These are phyloP conservation scores for Orthosia cruda DNA, from an alignment of 2,888 invertebrate genomes.

Conservation along the genomic window DNA sequence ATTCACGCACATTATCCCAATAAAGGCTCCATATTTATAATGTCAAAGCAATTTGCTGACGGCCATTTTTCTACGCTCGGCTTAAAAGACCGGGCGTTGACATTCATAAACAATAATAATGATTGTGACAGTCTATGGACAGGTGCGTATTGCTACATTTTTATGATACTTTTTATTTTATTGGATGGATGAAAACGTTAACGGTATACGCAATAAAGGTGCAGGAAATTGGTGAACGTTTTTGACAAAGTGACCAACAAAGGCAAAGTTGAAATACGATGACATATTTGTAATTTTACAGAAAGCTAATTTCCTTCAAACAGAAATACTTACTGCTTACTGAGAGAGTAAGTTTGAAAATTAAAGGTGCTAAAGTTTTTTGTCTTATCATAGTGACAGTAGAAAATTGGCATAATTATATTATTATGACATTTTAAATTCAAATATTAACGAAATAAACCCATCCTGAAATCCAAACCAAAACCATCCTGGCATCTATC, in stretches of 20 bases:
- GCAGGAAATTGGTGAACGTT: background rate
- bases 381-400: too few species aligned
- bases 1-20: conserved; percentile 34
- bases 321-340: too few species aligned
- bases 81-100: conserved; percentile 46
- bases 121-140: conserved; percentile 44
- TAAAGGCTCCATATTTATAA: conserved; percentile 49
- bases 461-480: too few species aligned
- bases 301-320: too few species aligned
- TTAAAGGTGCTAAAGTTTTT: too few species aligned
- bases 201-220: conserved; percentile 2
- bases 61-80: conserved; percentile 42
- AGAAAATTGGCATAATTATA: too few species aligned
- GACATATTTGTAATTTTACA: background rate
- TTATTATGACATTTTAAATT: too few species aligned
- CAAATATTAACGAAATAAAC: too few species aligned
- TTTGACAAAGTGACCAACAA: background rate
- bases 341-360: too few species aligned
- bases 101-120: conserved; percentile 46
- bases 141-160: conserved; percentile 18
- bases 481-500: too few species aligned
- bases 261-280: background rate
- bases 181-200: conserved; percentile 17
- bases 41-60: conserved; percentile 56
- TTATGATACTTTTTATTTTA: conserved; percentile 30